A percentile compares a stretch with the other conserved stretches of the same genome.
Conservation (phyloP, 2,888 invertebrate genomes). For the Heliconius aoede region DNA sequence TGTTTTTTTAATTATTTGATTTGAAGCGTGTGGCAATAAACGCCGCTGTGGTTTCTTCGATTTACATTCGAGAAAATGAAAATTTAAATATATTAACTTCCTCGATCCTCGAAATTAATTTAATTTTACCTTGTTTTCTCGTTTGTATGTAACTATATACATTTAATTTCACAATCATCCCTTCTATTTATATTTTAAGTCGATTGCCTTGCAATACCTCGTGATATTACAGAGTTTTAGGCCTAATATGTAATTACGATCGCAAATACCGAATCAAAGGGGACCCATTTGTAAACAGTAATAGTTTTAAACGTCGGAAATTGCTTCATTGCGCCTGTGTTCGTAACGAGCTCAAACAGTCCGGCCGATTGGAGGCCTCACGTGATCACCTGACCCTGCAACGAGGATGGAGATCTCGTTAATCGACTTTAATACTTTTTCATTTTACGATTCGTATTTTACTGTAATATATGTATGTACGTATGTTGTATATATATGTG, state of each 20-base stretch:
- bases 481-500: no score
- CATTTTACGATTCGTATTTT: background rate
- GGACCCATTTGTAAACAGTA: slow-evolving; percentile 47
- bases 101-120: no score
- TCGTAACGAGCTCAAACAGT: slow-evolving; percentile 51
- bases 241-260: slow-evolving; percentile 38
- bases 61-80: background rate
- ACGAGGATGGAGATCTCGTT: slow-evolving; percentile 47
- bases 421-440: slow-evolving; percentile 14
- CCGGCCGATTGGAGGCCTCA: slow-evolving; percentile 47
- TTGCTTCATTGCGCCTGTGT: slow-evolving; percentile 48
- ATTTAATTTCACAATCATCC: no score
- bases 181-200: background rate
- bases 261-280: slow-evolving; percentile 40
- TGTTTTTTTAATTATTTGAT: background rate
- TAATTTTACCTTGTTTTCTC: no score
- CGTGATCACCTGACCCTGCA: slow-evolving; percentile 50
- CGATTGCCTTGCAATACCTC: background rate
- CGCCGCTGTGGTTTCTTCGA: background rate
- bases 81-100: background rate
- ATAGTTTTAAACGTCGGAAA: slow-evolving; percentile 50
- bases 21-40: background rate
- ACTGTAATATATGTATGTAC: background rate
- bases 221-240: background rate
- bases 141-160: no score